A percentile compares a stretch with the other conserved stretches of the same genome.
phyloP scores from a whole-genome alignment of 1,140 invertebrate species.

The Galleria mellonella region DNA sequence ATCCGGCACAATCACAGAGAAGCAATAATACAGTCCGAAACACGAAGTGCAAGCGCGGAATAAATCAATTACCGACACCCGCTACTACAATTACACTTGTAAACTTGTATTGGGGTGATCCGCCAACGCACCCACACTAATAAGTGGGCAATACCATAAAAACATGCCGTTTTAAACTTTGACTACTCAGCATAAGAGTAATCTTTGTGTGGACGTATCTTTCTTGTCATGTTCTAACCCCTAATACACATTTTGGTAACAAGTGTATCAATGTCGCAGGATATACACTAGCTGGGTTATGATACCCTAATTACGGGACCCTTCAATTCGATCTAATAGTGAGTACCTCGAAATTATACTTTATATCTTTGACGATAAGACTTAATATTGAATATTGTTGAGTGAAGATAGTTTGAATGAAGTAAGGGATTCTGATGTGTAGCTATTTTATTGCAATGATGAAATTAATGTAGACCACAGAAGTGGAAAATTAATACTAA shows the following conservation, averaged over 20 bases:
- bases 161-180: not conserved
- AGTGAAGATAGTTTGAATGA: conserved; percentile 20
- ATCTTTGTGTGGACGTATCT: too few species aligned
- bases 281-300: conserved; percentile 42
- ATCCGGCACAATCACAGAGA: conserved; percentile 18
- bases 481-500: conserved; percentile 33
- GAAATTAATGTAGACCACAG: conserved; percentile 17
- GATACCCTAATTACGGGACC: conserved; percentile 44
- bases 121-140: conserved; percentile 12
- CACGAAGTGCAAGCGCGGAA: conserved; percentile 17
- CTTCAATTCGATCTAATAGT: conserved; percentile 20
- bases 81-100: conserved; percentile 45
- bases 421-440: conserved; percentile 18
- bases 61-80: conserved; percentile 51
- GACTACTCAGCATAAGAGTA: conserved; percentile 3
- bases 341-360: not conserved
- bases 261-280: conserved; percentile 34
- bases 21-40: conserved; percentile 14
- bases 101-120: conserved; percentile 33
- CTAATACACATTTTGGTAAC: conserved; percentile 19
- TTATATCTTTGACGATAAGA: not conserved
- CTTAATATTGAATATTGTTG: not conserved
- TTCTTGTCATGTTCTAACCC: conserved; percentile 12
- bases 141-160: too few species aligned
- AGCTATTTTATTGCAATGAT: conserved; percentile 30